phyloP scores from a whole-genome alignment of 2,888 invertebrate genomes.

The Ecliptopera silaceata region DNA sequence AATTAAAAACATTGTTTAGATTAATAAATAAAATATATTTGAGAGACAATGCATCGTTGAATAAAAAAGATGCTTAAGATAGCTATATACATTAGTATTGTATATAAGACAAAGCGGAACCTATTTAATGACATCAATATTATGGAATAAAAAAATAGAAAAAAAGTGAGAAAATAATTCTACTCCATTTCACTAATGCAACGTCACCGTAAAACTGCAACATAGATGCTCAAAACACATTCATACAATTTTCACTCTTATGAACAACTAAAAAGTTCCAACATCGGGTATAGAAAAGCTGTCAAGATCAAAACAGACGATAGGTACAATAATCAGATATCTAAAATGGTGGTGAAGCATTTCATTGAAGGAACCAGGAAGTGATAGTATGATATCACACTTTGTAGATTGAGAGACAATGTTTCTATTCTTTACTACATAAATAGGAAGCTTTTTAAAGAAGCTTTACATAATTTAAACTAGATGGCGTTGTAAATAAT shows the following conservation, averaged over 20 bases:
- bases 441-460: too few relatives aligned
- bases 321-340: constrained; percentile 22
- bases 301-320: constrained; percentile 22
- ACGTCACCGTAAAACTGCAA: not conserved
- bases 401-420: constrained; percentile 3
- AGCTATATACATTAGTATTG: too few relatives aligned
- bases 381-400: constrained; percentile 12
- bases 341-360: constrained; percentile 24
- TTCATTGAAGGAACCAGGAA: constrained; percentile 32
- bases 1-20: too few relatives aligned
- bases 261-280: constrained; percentile 6
- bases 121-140: too few relatives aligned
- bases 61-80: too few relatives aligned
- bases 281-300: constrained; percentile 14
- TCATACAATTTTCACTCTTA: constrained; percentile 5
- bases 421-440: not conserved
- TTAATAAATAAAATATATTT: too few relatives aligned
- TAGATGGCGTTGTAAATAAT: too few relatives aligned
- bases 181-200: too few relatives aligned
- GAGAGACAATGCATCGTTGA: too few relatives aligned
- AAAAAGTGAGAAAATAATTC: not conserved
- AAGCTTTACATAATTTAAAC: too few relatives aligned
- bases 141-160: too few relatives aligned
- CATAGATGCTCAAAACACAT: not conserved
- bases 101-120: too few relatives aligned